Percentiles rank a stretch among this genome's conserved stretches.
phyloP scores from a whole-genome alignment of 2,797 vertebrate genomes.

The Eulemur albifrons region DNA sequence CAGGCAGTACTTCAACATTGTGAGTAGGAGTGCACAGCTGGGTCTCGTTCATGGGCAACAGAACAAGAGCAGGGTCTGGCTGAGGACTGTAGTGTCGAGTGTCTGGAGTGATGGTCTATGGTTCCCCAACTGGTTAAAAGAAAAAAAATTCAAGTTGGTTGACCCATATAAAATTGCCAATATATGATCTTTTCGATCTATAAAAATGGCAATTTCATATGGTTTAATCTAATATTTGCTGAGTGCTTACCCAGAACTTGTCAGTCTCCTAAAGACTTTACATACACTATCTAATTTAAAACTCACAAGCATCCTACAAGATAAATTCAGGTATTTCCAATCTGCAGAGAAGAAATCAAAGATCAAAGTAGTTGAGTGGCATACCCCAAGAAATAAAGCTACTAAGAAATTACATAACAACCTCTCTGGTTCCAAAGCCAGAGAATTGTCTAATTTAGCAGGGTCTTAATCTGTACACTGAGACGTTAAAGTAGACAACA shows the following conservation, averaged over 20 bases:
- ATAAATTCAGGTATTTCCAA: neutral
- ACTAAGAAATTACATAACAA: neutral
- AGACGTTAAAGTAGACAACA: neutral
- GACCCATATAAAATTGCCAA: neutral
- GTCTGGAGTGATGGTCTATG: neutral
- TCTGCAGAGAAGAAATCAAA: neutral
- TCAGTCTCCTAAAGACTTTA: neutral
- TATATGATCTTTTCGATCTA: neutral
- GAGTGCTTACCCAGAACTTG: neutral
- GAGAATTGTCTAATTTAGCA: neutral
- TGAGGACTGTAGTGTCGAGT: rapidly evolving
- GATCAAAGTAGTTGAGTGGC: neutral
- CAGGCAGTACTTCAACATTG: neutral
- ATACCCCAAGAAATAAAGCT: neutral
- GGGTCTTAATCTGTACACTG: neutral
- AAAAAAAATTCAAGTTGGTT: neutral
- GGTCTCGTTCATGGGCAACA: neutral
- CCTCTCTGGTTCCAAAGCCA: neutral
- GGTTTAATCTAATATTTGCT: neutral
- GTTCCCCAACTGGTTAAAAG: neutral
- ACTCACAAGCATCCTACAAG: neutral
- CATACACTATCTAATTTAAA: neutral
- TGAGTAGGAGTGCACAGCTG: neutral
- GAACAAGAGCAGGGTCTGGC: neutral
- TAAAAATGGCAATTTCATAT: neutral